These are phyloP conservation scores for Arctopsyche grandis DNA, from an alignment of 1,140 invertebrate species.

Conservation along the genomic window DNA sequence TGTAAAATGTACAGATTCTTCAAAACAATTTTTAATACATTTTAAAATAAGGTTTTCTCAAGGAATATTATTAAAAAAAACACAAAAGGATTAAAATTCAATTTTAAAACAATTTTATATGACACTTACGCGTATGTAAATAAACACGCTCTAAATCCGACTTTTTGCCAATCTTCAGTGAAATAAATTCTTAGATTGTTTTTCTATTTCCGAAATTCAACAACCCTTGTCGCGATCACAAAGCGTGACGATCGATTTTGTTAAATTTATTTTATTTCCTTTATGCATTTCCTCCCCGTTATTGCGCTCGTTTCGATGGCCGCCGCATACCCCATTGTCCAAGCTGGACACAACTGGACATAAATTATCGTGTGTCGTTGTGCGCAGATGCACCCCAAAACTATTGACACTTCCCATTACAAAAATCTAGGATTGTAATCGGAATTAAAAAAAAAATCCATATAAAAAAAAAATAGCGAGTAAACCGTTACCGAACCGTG, in stretches of 20 bases:
- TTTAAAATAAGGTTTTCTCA: too few relatives aligned
- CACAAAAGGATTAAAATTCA: too few relatives aligned
- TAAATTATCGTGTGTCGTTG: slow-evolving; percentile 44
- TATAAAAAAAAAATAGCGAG: too few relatives aligned
- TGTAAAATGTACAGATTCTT: too few relatives aligned
- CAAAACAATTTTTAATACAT: too few relatives aligned
- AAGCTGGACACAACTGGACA: slow-evolving; percentile 49
- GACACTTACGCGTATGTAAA: too few relatives aligned
- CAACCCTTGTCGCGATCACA: not conserved
- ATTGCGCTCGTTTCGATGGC: slow-evolving; percentile 37
- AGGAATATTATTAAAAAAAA: too few relatives aligned
- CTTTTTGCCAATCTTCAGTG: not conserved
- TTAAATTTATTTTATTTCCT: slow-evolving; percentile 45
- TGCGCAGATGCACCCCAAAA: slow-evolving; percentile 32
- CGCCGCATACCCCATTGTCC: slow-evolving; percentile 40
- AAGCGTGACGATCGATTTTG: slow-evolving; percentile 35
- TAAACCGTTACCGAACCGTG: too few relatives aligned
- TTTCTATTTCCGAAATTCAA: not conserved
- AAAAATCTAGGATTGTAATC: not conserved
- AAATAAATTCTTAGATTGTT: not conserved
- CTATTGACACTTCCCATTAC: slow-evolving; percentile 24
- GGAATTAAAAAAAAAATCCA: not conserved
- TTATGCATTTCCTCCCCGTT: slow-evolving; percentile 43
- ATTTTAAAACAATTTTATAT: too few relatives aligned
- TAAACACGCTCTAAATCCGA: too few relatives aligned